Evolutionary conservation across 2,113 vertebrate species (phyloP).

Genomic region (Sardina pilchardus): DNA sequence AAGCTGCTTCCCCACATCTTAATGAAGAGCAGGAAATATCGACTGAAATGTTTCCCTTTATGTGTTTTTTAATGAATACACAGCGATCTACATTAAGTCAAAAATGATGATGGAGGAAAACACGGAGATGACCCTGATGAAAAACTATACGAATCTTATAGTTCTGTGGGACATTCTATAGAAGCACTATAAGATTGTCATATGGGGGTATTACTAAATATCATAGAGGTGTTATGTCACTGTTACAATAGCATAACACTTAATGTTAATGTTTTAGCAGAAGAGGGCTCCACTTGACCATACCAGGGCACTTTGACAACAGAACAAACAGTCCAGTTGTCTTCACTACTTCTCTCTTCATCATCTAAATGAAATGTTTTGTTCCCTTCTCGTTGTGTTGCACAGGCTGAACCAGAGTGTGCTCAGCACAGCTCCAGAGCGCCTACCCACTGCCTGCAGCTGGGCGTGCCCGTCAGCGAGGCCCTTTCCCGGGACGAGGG

Average conservation of each 20-base stretch:
- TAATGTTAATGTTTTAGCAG: neutral
- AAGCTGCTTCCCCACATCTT: neutral
- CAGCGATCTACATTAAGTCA: neutral
- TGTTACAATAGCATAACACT: too few relatives aligned
- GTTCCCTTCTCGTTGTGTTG: neutral
- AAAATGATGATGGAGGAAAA: neutral
- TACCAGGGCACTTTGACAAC: neutral
- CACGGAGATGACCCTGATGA: neutral
- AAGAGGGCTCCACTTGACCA: neutral
- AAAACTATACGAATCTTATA: too few relatives aligned
- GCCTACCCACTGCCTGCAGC: neutral
- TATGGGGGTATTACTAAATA: too few relatives aligned
- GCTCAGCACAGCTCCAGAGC: conserved; percentile 16
- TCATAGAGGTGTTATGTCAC: too few relatives aligned
- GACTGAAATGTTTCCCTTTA: neutral
- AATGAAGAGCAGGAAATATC: neutral
- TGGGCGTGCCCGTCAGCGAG: conserved; percentile 23
- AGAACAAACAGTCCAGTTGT: neutral
- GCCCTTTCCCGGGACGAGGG: neutral
- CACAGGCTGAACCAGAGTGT: conserved; percentile 37
- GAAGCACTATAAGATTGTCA: too few relatives aligned
- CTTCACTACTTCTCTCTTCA: neutral
- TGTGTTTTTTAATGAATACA: too few relatives aligned
- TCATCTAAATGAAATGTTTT: neutral
- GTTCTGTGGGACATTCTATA: too few relatives aligned